Evolutionary conservation across 2,888 invertebrate species (phyloP), one percentile per base, ranked within the genome.

Genomic region (Copidosoma aretas): DNA sequence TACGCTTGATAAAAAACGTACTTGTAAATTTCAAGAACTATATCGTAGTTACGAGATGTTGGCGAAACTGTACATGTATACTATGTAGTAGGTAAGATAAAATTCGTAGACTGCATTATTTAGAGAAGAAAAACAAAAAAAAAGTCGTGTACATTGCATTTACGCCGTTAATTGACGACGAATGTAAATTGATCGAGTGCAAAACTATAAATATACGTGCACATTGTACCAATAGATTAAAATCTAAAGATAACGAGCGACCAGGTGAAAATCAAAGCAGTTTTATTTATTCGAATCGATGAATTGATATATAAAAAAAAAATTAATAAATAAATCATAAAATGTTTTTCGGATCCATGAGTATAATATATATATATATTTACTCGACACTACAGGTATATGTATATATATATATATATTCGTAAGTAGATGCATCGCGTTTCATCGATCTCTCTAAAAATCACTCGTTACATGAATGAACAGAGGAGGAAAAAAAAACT

Each of bases 111-210:
- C 24, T 70, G 69, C 64, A 68, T 64, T 59, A 32, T 64, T 65
- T 69, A 65, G 63, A 60, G 53, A 12, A 3, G 12, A 32, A 8
- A 32, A 32, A 8, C 4, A 59, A 64, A 68, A 8, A 8, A 59
- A 64, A 68, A 69, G 59, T 68, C 74, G 71, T 72, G 66, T 66
- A 66, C 46, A 71, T 62, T 71, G 58, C 46, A 68, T 64, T 60
- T 63, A 66, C 25, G 63, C 66, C 70, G 70, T 75, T 76, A 72
- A 77, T 74, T 77, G 12, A 12, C 43, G 17, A 12, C 43, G 12
- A 63, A 59, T 60, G 58, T 70, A 71, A 24, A 67, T 67, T 62
- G 53, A 70, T 24, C 41, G 59, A 51, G 61, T 68, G 62, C 32
- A 46, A 46, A 12, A 46, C 12, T 8, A 46, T 3, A 12, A 46